Base-by-base conservation (phyloP, 2,113 vertebrate genomes). In the Melierax canorus region DNA sequence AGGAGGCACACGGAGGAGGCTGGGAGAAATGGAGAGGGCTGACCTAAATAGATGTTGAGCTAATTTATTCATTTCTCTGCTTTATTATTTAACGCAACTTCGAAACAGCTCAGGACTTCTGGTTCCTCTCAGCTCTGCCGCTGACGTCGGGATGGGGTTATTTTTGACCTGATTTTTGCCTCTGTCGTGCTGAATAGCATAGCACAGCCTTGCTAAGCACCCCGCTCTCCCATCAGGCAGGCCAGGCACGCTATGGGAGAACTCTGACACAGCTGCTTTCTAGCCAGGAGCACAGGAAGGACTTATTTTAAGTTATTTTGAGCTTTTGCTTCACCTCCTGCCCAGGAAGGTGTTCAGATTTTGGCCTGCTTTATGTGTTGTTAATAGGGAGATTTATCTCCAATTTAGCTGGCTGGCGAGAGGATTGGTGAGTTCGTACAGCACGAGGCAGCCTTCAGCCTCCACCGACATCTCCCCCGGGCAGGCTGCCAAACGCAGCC, bases 11-110 rank as follows among this genome's bases (percentile, higher is more conserved):
- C 2, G 78, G 83, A 88, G 93, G 86, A 41, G 83, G 79, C 63
- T 68, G 78, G 79, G 63, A 95, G 83, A 59, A 92, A 53, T 6
- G 2, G 60, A 82, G 82, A 94, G 88, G 86, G 41, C 89, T 96
- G 96, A 97, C 95, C 93, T 95, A 97, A 94, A 96, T 91, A 94
- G 88, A 96, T 92, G 92, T 91, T 62, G 83, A 94, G 94, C 86
- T 95, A 83, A 96, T 94, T 90, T 90, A 94, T 96, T 96, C 83
- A 67, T 88, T 94, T 94, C 75, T 75, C 84, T 80, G 75, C 90
- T 96, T 95, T 75, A 92, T 93, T 95, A 94, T 93, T 95, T 92
- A 95, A 93, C 8, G 5, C 5, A 17, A 86, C 90, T 95, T 92
- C 14, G 15, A 86, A 88, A 58, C 84, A 26, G 90, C 92, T 96